phyloP scores from a whole-genome alignment of 2,888 invertebrate species.

The Augiades crinisus region DNA sequence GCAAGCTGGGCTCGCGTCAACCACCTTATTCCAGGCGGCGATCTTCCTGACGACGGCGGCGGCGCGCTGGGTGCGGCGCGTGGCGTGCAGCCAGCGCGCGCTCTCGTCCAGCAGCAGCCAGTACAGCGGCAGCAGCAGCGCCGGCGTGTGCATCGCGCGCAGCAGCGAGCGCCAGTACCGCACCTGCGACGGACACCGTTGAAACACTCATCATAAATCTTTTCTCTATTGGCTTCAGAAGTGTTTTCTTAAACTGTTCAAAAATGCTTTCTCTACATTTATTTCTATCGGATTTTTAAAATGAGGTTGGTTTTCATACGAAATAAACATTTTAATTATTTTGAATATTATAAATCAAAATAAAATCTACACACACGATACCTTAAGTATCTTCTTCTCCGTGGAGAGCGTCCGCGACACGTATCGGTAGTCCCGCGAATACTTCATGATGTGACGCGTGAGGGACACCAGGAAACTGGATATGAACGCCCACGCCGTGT shows the following conservation, averaged over 20 bases:
- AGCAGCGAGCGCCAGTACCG: conserved; percentile 86
- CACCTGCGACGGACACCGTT: conserved; percentile 68
- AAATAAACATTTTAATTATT: too few species aligned
- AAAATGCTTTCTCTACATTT: too few species aligned
- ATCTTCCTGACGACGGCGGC: conserved; percentile 81
- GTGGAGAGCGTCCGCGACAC: conserved; percentile 93
- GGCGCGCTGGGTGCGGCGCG: conserved; percentile 79
- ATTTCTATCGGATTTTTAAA: too few species aligned
- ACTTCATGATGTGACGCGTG: conserved; percentile 90
- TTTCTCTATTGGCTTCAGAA: too few species aligned
- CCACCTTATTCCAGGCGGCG: conserved; percentile 83
- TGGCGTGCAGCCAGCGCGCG: conserved; percentile 87
- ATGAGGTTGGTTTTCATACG: too few species aligned
- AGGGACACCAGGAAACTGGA: conserved; percentile 90
- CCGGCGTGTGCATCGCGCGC: conserved; percentile 84
- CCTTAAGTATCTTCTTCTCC: conserved; percentile 95
- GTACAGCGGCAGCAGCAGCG: conserved; percentile 84
- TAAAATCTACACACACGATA: too few species aligned
- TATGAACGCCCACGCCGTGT: conserved; percentile 86
- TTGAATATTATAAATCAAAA: too few species aligned
- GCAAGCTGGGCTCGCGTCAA: too few species aligned
- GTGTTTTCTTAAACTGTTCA: too few species aligned
- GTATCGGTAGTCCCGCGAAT: conserved; percentile 97
- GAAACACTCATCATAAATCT: too few species aligned
- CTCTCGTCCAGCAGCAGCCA: conserved; percentile 87